phyloP scores from a whole-genome alignment of 30 jellyfish, hydroid and myxozoan species.

The Nemopilema nomurai region DNA sequence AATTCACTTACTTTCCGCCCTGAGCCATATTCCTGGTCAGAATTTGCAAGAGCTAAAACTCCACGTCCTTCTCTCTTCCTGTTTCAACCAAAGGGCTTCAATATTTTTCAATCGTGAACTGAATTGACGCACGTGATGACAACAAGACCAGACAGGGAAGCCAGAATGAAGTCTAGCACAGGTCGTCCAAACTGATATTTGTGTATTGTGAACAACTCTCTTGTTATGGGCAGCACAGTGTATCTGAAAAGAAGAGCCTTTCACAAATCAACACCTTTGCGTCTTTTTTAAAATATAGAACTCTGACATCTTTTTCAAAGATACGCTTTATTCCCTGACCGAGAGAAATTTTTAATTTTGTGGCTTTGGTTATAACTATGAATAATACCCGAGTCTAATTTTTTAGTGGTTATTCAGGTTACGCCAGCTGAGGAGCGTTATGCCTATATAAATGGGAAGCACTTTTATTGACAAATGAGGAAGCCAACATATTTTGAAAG shows the following conservation, averaged over 20 bases:
- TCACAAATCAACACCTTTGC: too few relatives aligned
- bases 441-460: too few relatives aligned
- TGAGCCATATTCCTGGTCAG: slow-evolving; percentile 15
- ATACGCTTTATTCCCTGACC: not conserved
- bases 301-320: not conserved
- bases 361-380: not conserved
- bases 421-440: too few relatives aligned
- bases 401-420: too few relatives aligned
- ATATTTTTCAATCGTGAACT: slow-evolving; percentile 1
- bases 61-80: slow-evolving; percentile 7
- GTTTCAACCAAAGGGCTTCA: slow-evolving; percentile 10
- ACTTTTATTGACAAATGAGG: too few relatives aligned
- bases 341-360: not conserved
- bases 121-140: slow-evolving; percentile 23
- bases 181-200: not conserved
- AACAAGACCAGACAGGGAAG: slow-evolving; percentile 5
- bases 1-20: slow-evolving; percentile 26
- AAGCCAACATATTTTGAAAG: too few relatives aligned
- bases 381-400: too few relatives aligned
- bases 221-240: too few relatives aligned
- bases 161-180: not conserved
- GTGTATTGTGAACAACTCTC: too few relatives aligned
- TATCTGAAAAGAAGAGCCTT: too few relatives aligned
- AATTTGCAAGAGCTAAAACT: not conserved
- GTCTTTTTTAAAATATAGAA: too few relatives aligned